A percentile compares a stretch with the other conserved stretches of the same genome.
Evolutionary conservation across 2,888 invertebrate species (phyloP).

Genomic region (Amiota mariae): DNA sequence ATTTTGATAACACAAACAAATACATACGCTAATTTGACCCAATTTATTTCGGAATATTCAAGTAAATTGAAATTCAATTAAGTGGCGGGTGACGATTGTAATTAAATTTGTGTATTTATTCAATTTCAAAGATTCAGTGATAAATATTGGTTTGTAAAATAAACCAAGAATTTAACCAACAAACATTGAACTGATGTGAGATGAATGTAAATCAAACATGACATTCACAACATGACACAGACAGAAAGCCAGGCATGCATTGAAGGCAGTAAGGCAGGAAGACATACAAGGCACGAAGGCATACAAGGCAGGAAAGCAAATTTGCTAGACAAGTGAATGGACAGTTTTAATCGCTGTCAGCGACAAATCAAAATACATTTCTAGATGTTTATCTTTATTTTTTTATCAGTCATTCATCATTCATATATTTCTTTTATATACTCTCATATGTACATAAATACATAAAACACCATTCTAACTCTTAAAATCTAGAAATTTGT

Average conservation of each 20-base stretch:
- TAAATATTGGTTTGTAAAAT: not conserved
- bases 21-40: not conserved
- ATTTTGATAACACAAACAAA: no score
- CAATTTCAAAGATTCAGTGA: not conserved
- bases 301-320: not conserved
- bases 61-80: not conserved
- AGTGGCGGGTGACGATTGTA: not conserved
- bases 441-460: not conserved
- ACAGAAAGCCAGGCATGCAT: not conserved
- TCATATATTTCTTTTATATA: not conserved
- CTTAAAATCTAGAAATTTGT: no score
- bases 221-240: not conserved
- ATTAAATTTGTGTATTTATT: not conserved
- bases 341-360: not conserved
- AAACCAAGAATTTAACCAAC: no score
- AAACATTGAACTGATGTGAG: not conserved
- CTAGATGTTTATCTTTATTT: not conserved
- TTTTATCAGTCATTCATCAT: not conserved
- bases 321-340: not conserved
- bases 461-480: not conserved
- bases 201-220: not conserved
- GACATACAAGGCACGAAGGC: not conserved
- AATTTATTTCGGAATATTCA: not conserved
- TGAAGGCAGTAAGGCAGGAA: not conserved
- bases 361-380: constrained; percentile 20